Conservation (phyloP, 2,888 invertebrate species). For the Sminthurinus aureus region DNA sequence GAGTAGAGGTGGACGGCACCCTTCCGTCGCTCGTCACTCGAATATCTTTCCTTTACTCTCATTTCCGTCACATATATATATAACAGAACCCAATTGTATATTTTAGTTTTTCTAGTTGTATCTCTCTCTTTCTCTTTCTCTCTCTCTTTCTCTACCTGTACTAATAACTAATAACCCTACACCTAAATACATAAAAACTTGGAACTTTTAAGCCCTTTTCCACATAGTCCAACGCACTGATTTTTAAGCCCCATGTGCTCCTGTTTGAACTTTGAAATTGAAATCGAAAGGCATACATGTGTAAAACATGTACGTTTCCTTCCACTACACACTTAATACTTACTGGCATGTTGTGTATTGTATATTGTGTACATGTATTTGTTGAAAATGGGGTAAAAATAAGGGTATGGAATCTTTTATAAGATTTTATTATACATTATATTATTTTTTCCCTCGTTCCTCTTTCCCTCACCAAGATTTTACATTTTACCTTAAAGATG, state of each 20-base stretch:
- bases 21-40: constrained; percentile 18
- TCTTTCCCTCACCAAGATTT: neutral
- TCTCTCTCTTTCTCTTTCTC: neutral
- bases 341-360: too few species aligned
- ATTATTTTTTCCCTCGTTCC: neutral
- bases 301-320: neutral
- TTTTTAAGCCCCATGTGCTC: neutral
- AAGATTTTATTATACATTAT: neutral
- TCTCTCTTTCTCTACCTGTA: too few species aligned
- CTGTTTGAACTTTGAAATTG: neutral
- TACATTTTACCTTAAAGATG: neutral
- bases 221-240: neutral
- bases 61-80: constrained; percentile 8
- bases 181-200: neutral
- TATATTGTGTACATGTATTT: neutral
- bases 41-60: neutral
- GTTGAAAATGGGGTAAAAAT: constrained; percentile 13
- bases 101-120: too few species aligned
- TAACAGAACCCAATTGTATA: neutral
- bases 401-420: constrained; percentile 12
- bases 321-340: too few species aligned
- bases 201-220: neutral
- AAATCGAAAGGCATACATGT: neutral
- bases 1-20: constrained; percentile 1
- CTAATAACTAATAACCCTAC: neutral